Percentiles rank a stretch among this genome's conserved stretches.
phyloP scores from a whole-genome alignment of 30 jellyfish, hydroid and myxozoan species.

The Turritopsis rubra region DNA sequence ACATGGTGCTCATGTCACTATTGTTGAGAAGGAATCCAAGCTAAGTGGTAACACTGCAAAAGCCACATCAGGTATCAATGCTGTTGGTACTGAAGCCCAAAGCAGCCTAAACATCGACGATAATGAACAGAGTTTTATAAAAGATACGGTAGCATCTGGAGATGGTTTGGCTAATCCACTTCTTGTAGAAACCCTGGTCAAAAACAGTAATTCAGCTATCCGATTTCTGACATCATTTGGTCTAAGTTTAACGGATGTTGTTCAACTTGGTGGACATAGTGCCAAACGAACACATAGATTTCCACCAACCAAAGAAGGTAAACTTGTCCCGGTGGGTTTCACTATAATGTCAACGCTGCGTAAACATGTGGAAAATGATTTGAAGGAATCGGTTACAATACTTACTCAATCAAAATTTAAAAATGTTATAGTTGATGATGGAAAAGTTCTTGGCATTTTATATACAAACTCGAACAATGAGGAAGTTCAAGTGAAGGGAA shows the following conservation, averaged over 20 bases:
- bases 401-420: conserved; percentile 2
- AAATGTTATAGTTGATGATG: neutral
- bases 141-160: conserved; percentile 1
- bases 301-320: conserved; percentile 16
- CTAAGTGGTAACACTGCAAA: conserved; percentile 2
- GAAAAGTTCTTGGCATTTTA: neutral
- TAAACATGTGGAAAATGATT: neutral
- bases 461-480: neutral
- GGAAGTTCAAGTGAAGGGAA: neutral
- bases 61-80: conserved; percentile 15
- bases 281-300: conserved; percentile 2
- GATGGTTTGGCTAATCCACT: neutral
- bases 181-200: neutral
- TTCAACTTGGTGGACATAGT: conserved; percentile 14
- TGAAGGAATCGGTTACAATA: neutral
- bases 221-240: conserved; percentile 12
- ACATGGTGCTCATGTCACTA: conserved; percentile 14
- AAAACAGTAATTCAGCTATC: conserved; percentile 9
- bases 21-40: neutral
- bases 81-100: conserved; percentile 16
- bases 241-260: conserved; percentile 14
- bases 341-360: conserved; percentile 8
- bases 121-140: neutral
- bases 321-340: conserved; percentile 12
- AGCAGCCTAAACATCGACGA: neutral